Percentiles rank a stretch among this genome's conserved stretches.
Evolutionary conservation across 2,113 vertebrate genomes (phyloP).

Genomic region (Lophotis ruficrista): DNA sequence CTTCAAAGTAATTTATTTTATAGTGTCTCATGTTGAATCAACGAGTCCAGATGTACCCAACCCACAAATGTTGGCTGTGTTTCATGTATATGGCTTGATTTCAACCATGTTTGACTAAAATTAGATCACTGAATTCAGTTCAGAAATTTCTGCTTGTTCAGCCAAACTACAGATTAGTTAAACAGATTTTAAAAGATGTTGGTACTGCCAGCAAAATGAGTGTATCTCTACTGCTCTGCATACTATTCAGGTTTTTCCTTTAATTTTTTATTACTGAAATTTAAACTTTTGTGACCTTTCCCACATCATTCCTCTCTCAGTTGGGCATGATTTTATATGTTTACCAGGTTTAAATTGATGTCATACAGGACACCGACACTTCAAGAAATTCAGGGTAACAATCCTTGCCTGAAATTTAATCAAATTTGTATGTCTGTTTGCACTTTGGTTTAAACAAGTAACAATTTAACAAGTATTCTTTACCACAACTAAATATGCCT

Average conservation of each 20-base stretch:
- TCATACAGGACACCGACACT: neutral
- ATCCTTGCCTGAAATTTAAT: neutral
- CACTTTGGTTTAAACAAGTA: neutral
- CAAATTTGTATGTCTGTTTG: neutral
- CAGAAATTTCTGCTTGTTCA: conserved; percentile 2
- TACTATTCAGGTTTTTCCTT: neutral
- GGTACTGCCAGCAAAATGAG: neutral
- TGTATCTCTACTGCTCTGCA: neutral
- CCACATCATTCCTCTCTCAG: neutral
- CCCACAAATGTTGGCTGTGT: neutral
- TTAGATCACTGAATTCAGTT: neutral
- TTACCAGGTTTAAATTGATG: neutral
- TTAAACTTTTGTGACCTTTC: neutral
- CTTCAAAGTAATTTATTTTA: neutral
- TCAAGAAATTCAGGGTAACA: neutral
- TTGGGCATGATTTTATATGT: neutral
- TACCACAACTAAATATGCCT: neutral
- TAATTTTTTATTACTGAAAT: neutral
- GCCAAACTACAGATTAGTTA: neutral
- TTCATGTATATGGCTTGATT: neutral
- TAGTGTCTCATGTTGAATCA: neutral
- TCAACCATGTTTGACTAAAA: neutral
- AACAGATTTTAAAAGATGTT: neutral
- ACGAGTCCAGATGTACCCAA: neutral
- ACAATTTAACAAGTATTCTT: neutral